Evolutionary conservation across 2,797 vertebrate genomes (phyloP), one percentile per base, ranked within the genome.

Genomic region (Syndactyla subalaris): DNA sequence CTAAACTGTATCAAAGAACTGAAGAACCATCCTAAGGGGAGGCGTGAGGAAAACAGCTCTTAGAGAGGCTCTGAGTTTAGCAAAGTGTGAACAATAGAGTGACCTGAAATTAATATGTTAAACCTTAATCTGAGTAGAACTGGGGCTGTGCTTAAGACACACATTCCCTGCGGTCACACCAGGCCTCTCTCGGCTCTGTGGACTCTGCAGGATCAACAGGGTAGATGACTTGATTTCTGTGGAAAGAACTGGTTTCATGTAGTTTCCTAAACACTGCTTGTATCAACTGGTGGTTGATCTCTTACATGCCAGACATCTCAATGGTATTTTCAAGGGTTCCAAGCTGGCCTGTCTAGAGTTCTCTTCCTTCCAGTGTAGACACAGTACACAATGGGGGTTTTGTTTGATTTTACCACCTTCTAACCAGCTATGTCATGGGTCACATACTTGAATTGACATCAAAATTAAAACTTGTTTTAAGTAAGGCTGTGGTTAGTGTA

Each of bases 351-450:
- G 9, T 57, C 34, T 80, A 49, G 17, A 65, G 46, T 82, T 78
- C 36, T 80, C 12, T 46, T 92, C 55, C 22, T 70, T 92, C 16
- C 59, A 54, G 49, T 36, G 18, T 43, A 51, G 84, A 84, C 62
- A 39, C 8, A 46, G 7, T n/a, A 58, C 30, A 59, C 39, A 76
- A 23, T 0, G 1, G 8, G 6, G 0, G 0, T 0, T 45, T 49
- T 70, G 16, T 52, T 52, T 74, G 11, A 0, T 77, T 78, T 85
- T 83, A 67, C n/a, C 34, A 75, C 36, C 49, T 58, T 36, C 24
- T 67, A 43, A 68, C 8, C 43, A 65, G 17, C 19, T 74, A 1
- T 78, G 70, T 86, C 24, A 68, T 45, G 43, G 48, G 10, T 19
- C 39, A 59, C 12, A 19, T 49, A 8, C 46, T 72, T 77, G 38